phyloP scores from a whole-genome alignment of 2,888 invertebrate genomes.

The Morpho deidamia region DNA sequence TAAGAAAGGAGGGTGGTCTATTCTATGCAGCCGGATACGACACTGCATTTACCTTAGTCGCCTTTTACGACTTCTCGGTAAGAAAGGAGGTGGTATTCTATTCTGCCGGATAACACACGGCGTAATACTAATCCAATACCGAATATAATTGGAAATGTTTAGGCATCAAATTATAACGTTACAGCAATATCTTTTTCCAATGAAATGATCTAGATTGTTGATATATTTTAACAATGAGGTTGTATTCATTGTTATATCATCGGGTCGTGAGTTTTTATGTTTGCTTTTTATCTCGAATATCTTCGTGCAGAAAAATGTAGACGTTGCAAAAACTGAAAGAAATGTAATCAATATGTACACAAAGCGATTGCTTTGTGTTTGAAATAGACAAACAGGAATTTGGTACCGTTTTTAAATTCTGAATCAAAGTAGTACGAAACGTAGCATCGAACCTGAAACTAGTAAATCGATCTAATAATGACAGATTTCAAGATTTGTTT shows the following conservation, averaged over 20 bases:
- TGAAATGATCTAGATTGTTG: conserved; percentile 17
- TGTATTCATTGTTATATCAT: conserved; percentile 21
- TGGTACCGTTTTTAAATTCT: conserved; percentile 4
- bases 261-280: conserved; percentile 17
- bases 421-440: no score
- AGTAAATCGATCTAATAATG: no score
- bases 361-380: conserved; percentile 18
- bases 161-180: conserved; percentile 6
- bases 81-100: no score
- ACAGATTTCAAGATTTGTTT: no score
- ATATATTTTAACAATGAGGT: conserved; percentile 15
- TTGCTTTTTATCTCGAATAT: conserved; percentile 13
- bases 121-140: background rate
- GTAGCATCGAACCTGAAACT: background rate
- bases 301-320: conserved; percentile 16
- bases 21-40: no score
- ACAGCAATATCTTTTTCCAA: conserved; percentile 9
- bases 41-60: no score
- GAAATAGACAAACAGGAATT: conserved; percentile 7
- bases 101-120: no score
- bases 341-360: conserved; percentile 21
- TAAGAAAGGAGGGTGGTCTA: no score
- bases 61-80: no score
- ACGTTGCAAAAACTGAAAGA: conserved; percentile 19
- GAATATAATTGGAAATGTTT: background rate